These are phyloP conservation scores for Monochamus saltuarius DNA, from an alignment of 1,140 invertebrate species.

Conservation along the genomic window DNA sequence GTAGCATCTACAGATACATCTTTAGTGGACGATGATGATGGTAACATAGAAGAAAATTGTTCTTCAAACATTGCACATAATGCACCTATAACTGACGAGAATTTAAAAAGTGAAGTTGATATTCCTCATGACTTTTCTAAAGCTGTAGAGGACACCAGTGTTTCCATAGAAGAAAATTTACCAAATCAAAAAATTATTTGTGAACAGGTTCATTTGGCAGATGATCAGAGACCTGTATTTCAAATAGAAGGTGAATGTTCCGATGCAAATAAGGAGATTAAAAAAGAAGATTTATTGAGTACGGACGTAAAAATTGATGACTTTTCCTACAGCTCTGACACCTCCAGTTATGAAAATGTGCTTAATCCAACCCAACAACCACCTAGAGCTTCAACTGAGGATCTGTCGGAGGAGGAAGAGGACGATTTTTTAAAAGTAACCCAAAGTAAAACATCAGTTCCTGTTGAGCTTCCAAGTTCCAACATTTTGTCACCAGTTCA, in stretches of 20 bases:
- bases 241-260: no score
- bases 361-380: not conserved
- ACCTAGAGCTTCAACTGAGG: not conserved
- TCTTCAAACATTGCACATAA: not conserved
- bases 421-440: not conserved
- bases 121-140: constrained; percentile 2
- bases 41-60: not conserved
- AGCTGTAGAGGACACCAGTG: not conserved
- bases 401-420: not conserved
- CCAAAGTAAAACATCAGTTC: not conserved
- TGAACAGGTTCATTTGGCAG: no score
- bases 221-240: no score
- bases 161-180: no score
- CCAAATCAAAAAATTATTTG: no score
- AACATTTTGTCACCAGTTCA: not conserved
- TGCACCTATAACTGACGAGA: constrained; percentile 5
- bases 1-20: constrained; percentile 21
- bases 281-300: no score
- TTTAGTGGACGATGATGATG: constrained; percentile 6
- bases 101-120: not conserved
- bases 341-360: no score
- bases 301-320: no score
- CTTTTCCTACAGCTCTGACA: no score
- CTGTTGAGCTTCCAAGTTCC: no score
- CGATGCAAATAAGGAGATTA: no score